These are phyloP conservation scores for Psilopsiagon aymara DNA, from an alignment of 2,113 vertebrate genomes.

Conservation along the genomic window DNA sequence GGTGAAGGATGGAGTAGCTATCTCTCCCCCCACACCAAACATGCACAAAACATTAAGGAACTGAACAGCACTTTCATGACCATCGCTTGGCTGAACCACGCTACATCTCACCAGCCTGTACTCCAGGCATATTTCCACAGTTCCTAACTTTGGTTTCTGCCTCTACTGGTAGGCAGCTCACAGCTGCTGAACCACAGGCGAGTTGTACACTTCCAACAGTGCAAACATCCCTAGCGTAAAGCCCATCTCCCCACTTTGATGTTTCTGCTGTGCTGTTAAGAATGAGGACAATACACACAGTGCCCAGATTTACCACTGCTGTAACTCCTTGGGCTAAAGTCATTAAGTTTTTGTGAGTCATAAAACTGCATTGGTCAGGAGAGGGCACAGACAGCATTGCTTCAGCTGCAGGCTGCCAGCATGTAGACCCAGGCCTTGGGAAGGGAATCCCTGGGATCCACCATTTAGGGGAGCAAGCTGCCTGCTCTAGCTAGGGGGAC, in stretches of 20 bases:
- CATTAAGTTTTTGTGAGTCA: conserved; percentile 28
- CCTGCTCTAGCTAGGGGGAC: not conserved
- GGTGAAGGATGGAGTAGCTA: not conserved
- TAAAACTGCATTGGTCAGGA: not conserved
- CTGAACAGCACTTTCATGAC: accelerated
- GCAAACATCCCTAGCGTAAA: not conserved
- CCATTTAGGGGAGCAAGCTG: not conserved
- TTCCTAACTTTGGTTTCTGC: not conserved
- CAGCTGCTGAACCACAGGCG: not conserved
- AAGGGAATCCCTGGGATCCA: not conserved
- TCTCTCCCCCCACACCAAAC: not conserved
- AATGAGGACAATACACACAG: accelerated
- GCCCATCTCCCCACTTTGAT: not conserved
- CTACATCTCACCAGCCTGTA: not conserved
- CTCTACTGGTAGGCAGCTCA: not conserved
- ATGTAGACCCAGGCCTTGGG: not conserved
- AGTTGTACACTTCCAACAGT: not conserved
- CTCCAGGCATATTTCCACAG: not conserved
- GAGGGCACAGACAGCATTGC: not conserved
- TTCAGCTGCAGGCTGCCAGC: not conserved
- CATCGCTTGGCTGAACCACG: accelerated
- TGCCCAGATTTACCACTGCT: not conserved
- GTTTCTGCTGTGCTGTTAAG: not conserved
- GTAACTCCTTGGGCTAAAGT: conserved; percentile 1
- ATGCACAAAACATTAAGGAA: not conserved